phyloP scores from a whole-genome alignment of 2,888 invertebrate genomes.

The Leistus spinibarbis region DNA sequence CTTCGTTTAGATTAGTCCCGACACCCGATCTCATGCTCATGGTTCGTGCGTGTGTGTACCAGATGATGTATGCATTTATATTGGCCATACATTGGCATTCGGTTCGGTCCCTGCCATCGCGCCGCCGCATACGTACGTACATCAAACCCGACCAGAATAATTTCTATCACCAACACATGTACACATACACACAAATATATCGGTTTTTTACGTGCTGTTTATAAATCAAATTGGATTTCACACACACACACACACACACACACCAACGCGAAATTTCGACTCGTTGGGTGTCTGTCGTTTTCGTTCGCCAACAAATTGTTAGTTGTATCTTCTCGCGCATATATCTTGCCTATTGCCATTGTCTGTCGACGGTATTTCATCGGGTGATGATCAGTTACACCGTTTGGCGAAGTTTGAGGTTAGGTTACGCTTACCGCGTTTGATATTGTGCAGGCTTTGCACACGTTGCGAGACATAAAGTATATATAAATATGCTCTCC shows the following conservation, averaged over 20 bases:
- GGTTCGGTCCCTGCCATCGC: too few relatives aligned
- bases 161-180: slow-evolving; percentile 46
- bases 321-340: slow-evolving; percentile 48
- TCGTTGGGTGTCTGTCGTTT: background rate
- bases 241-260: background rate
- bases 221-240: slow-evolving; percentile 56
- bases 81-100: slow-evolving; percentile 47
- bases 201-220: slow-evolving; percentile 52
- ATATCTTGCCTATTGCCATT: slow-evolving; percentile 49
- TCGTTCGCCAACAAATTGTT: slow-evolving; percentile 49
- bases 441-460: slow-evolving; percentile 38
- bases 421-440: slow-evolving; percentile 32
- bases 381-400: background rate
- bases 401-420: background rate
- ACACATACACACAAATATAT: slow-evolving; percentile 51
- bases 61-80: slow-evolving; percentile 56
- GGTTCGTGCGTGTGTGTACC: slow-evolving; percentile 47
- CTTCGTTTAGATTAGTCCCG: slow-evolving; percentile 12
- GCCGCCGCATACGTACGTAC: slow-evolving; percentile 52
- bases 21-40: slow-evolving; percentile 15
- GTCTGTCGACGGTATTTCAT: slow-evolving; percentile 48
- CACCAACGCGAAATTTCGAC: background rate
- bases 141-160: slow-evolving; percentile 55
- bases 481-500: slow-evolving; percentile 1
- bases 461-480: slow-evolving; percentile 19